phyloP scores from a whole-genome alignment of 2,888 invertebrate genomes.

The Taphrorychus bicolor region DNA sequence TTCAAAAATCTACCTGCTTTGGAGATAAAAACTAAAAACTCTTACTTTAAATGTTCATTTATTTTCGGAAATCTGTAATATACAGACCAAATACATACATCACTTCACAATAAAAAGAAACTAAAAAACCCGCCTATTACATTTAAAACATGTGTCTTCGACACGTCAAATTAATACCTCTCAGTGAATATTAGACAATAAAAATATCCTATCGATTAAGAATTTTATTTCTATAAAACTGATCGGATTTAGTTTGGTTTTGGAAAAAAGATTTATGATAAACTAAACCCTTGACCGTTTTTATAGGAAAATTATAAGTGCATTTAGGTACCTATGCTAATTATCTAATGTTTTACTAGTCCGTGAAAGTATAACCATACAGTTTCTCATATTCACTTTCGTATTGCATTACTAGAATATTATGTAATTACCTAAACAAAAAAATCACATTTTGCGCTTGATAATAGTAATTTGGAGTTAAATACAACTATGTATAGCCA shows the following conservation, averaged over 20 bases:
- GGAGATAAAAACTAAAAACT: neutral
- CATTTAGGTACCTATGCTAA: no score
- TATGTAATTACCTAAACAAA: neutral
- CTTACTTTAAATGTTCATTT: conserved; percentile 20
- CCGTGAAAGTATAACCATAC: neutral
- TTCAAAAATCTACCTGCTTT: no score
- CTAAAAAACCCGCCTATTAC: conserved; percentile 42
- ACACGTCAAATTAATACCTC: neutral
- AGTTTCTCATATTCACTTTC: neutral
- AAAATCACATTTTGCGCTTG: neutral
- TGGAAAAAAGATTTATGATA: no score
- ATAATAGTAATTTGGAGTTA: neutral
- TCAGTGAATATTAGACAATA: neutral
- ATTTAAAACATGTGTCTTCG: conserved; percentile 28
- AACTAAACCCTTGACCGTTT: no score
- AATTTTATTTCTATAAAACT: neutral
- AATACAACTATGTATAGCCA: neutral
- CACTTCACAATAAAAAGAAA: conserved; percentile 46
- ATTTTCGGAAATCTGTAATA: conserved; percentile 55
- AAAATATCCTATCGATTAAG: neutral
- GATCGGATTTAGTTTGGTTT: neutral
- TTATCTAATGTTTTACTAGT: neutral
- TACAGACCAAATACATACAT: conserved; percentile 56
- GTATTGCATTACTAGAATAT: neutral
- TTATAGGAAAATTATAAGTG: no score